Evolutionary conservation across 2,113 vertebrate species (phyloP), one percentile per base, ranked within the genome.

Genomic region (Ceratotherium simum): DNA sequence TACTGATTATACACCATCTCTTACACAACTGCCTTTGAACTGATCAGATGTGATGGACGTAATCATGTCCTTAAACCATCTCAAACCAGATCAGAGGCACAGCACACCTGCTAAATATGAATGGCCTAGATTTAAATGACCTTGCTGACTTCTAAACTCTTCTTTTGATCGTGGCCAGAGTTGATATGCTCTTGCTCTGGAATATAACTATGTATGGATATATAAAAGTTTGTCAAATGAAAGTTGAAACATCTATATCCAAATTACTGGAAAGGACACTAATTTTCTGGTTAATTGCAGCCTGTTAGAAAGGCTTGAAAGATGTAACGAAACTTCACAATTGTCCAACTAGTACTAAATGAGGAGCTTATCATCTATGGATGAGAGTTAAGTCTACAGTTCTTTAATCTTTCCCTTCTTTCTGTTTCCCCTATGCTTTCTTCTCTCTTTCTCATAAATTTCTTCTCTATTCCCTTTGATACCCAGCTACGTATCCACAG

Each of bases 11-110:
- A 60, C 7, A 51, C 62, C 12, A 64, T 67, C 10, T 80, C 29
- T 60, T 88, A 69, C 8, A 31, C 65, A 96, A 6, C 20, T 92
- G 29, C 56, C 51, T 97, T 96, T 81, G 48, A 89, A 58, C 48
- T 95, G 64, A 80, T 94, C 56, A 84, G 16, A 80, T n/a, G 51
- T 27, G 13, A 84, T 92, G 39, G 21, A 58, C 18, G 79, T 89
- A 92, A 51, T 72, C 51, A 69, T 54, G 21, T 82, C 13, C 10
- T 90, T 95, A 62, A 90, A 84, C 20, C 11, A n/a, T 65, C 62
- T 84, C 10, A 80, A 82, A 72, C 21, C 81, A 91, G 33, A 69
- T 72, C 31, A n/a, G 23, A 91, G n/a, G 20, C 29, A 76, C 14
- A 87, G 78, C 16, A 88, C 84, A 79, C 82, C 65, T 79, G 17